Base-by-base conservation (phyloP, 1,140 invertebrate species). In the Conus betulinus region DNA sequence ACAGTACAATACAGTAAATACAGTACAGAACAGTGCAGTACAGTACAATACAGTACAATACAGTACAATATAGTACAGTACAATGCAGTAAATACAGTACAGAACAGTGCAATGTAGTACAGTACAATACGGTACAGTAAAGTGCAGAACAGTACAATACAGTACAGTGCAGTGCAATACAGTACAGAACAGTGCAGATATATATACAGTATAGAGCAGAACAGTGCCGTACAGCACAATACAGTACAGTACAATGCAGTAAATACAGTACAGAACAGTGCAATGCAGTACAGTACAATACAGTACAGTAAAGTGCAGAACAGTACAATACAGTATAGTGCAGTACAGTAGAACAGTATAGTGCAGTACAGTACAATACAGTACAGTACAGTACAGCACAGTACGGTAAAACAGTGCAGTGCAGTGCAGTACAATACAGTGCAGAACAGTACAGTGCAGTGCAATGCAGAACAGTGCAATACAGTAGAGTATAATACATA, bases 91-190 rank as follows among this genome's bases (percentile, higher is more conserved):
- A 60, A 67, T 25, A 89, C 79, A 76, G 57, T 17, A 60, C 57
- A 60, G 57, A 60, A 78, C 87, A 88, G 87, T 89, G 25, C 82
- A 89, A 27, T 84, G n/a, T 52, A 85, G 81, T 88, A 57, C 87
- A 89, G 87, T 89, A 53, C 52, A 89, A 53, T 88, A 84, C 52
- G 88, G 87, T 84, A 79, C 71, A 88, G 82, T 86, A 74, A 71
- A 88, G 89, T 85, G 27, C 3, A 90, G 89, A 79, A 53, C 87
- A 90, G 83, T 85, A 88, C 78, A 90, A 83, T 88, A 60, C 84
- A 88, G 83, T 79, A 71, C 51, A 85, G 89, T 85, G 27, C 87
- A 88, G 60, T 85, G 51, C 52, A 88, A 71, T 84, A 84, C 82
- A 88, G 84, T 85, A n/a, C 71, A 88, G 87, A 57, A 81, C 74